Percentiles rank a stretch among this genome's conserved stretches.
Evolutionary conservation across 2,113 vertebrate species (phyloP).

Genomic region (Mohoua ochrocephala): DNA sequence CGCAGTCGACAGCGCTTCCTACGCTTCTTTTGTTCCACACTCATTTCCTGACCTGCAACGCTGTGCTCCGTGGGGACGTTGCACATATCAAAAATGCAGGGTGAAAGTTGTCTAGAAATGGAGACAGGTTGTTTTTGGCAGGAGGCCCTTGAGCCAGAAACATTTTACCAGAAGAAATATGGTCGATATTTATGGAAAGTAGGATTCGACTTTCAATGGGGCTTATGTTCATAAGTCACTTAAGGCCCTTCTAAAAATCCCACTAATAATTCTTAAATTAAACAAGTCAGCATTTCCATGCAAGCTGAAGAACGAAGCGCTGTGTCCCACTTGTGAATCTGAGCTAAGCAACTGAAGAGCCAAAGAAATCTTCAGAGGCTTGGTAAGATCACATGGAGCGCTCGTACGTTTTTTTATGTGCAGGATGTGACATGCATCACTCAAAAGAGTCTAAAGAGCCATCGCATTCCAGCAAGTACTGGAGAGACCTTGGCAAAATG

Average conservation of each 20-base stretch:
- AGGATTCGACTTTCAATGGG: conserved; percentile 50
- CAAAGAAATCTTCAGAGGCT: conserved; percentile 40
- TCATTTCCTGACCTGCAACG: conserved; percentile 34
- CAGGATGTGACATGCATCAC: not conserved
- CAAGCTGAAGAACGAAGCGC: not conserved
- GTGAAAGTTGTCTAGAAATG: conserved; percentile 55
- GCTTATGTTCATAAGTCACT: conserved; percentile 63
- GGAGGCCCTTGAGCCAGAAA: conserved; percentile 43
- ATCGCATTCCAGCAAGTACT: not conserved
- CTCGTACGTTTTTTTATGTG: not conserved
- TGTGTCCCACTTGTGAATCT: conserved; percentile 36
- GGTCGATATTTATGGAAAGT: conserved; percentile 51
- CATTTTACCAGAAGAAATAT: conserved; percentile 57
- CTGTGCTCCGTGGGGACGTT: not conserved
- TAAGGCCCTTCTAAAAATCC: conserved; percentile 56
- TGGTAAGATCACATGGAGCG: not conserved
- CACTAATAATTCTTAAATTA: conserved; percentile 62
- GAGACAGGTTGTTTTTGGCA: conserved; percentile 66
- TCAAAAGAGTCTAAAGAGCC: conserved; percentile 10
- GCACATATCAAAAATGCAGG: conserved; percentile 41
- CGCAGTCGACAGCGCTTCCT: not conserved
- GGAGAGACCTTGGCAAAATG: conserved; percentile 27
- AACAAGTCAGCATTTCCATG: conserved; percentile 52
- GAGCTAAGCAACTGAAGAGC: conserved; percentile 37
- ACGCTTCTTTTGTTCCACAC: not conserved